These are phyloP conservation scores for Drosophila repletoides DNA, from an alignment of 1,140 invertebrate genomes.

Conservation along the genomic window DNA sequence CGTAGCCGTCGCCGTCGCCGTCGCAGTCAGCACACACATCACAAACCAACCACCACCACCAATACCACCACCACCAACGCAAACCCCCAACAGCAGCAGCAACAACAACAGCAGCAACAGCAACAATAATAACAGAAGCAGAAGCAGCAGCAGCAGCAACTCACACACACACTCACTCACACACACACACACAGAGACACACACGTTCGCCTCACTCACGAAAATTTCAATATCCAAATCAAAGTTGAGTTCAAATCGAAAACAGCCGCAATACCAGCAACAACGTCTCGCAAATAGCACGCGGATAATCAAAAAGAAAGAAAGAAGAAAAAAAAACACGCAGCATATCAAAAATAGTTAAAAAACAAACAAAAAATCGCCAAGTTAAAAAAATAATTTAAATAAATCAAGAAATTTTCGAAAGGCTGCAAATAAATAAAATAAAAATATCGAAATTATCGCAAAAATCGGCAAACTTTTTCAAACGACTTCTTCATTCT, in stretches of 20 bases:
- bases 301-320: constrained; percentile 64
- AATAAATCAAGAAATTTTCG: constrained; percentile 1
- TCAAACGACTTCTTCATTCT: constrained; percentile 36
- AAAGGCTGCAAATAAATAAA: no score
- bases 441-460: neutral
- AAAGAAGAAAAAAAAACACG: constrained; percentile 54
- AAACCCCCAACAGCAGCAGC: constrained; percentile 34
- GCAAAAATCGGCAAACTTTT: constrained; percentile 32
- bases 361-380: constrained; percentile 32
- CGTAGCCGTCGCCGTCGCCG: constrained; percentile 37
- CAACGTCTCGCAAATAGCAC: constrained; percentile 76
- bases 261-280: constrained; percentile 81
- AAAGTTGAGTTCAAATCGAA: constrained; percentile 82
- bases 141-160: constrained; percentile 23
- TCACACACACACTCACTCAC: constrained; percentile 24
- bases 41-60: constrained; percentile 61
- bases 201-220: constrained; percentile 62
- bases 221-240: constrained; percentile 82
- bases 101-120: constrained; percentile 41
- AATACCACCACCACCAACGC: constrained; percentile 35
- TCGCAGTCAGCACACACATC: constrained; percentile 52
- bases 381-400: constrained; percentile 31
- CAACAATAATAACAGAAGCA: constrained; percentile 23
- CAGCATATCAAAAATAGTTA: constrained; percentile 53
- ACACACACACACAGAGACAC: constrained; percentile 19